Evolutionary conservation across 1,140 invertebrate species (phyloP).

Genomic region (Lepidurus couesii): DNA sequence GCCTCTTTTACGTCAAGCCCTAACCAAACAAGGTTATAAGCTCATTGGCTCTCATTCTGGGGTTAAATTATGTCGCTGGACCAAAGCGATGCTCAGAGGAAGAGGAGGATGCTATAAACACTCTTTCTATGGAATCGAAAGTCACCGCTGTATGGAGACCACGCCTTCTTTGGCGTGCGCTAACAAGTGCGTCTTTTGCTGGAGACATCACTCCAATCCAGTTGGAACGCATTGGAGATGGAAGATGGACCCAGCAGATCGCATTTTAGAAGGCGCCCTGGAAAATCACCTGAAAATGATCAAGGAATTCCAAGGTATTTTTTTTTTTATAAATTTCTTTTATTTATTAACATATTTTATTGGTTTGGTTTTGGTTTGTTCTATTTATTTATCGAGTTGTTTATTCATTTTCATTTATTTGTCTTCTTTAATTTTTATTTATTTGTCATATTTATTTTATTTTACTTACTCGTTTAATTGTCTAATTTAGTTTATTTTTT

Average conservation of each 20-base stretch:
- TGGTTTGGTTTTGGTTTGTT: neutral
- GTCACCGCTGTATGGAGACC: constrained; percentile 51
- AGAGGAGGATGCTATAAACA: constrained; percentile 63
- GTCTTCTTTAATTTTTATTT: constrained; percentile 3
- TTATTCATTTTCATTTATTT: neutral
- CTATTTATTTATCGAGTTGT: neutral
- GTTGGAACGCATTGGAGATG: constrained; percentile 64
- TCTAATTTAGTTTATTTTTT: too few species aligned
- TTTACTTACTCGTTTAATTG: neutral
- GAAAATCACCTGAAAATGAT: constrained; percentile 56
- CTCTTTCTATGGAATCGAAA: constrained; percentile 62
- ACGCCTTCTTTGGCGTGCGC: constrained; percentile 57
- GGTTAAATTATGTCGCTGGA: constrained; percentile 61
- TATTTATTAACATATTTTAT: neutral
- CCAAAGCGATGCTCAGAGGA: constrained; percentile 59
- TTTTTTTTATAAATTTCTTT: neutral
- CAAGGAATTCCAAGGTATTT: constrained; percentile 55
- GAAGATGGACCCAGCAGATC: constrained; percentile 56
- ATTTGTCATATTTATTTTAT: neutral
- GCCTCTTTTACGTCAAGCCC: constrained; percentile 49
- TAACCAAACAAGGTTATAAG: constrained; percentile 60
- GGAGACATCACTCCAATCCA: constrained; percentile 63
- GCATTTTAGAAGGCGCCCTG: constrained; percentile 52
- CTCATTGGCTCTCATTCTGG: constrained; percentile 59
- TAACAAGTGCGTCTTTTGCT: constrained; percentile 65